These are phyloP conservation scores for Autographa pulchrina DNA, from an alignment of 2,888 invertebrate species.

Conservation along the genomic window DNA sequence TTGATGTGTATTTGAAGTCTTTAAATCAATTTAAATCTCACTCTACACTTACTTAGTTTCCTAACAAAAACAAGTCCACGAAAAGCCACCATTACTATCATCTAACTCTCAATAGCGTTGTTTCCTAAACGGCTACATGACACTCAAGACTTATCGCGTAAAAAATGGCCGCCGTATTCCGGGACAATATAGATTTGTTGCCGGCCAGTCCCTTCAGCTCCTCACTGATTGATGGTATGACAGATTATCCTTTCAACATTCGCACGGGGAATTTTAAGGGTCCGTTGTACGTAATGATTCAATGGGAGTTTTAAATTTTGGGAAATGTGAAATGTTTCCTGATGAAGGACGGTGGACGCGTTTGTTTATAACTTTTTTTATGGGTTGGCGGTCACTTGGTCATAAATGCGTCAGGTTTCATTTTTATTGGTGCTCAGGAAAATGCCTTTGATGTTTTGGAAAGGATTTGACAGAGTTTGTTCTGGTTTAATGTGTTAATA, in stretches of 20 bases:
- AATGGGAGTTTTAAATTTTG: conserved; percentile 31
- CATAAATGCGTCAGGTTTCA: not conserved
- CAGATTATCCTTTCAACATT: conserved; percentile 57
- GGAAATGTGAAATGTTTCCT: conserved; percentile 22
- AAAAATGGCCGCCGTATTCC: conserved; percentile 42
- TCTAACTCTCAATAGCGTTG: conserved; percentile 21
- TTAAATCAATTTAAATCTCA: not conserved
- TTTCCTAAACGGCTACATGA: conserved; percentile 38
- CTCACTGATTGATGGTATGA: conserved; percentile 61
- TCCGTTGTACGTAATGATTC: conserved; percentile 53
- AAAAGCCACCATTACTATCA: conserved; percentile 12
- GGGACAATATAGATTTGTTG: conserved; percentile 58
- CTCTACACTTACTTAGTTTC: not conserved
- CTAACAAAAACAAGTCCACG: not conserved
- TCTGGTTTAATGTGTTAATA: no score
- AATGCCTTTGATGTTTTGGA: not conserved
- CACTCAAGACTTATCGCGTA: conserved; percentile 39
- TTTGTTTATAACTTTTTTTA: not conserved
- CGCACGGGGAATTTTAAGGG: conserved; percentile 50
- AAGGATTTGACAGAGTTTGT: not conserved
- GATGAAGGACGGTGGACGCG: not conserved
- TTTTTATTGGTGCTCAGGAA: not conserved
- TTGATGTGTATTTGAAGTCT: no score
- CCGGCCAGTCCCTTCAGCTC: conserved; percentile 41
- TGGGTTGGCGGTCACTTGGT: not conserved